Evolutionary conservation across 2,888 invertebrate species (phyloP).

Genomic region (Myopa testacea): DNA sequence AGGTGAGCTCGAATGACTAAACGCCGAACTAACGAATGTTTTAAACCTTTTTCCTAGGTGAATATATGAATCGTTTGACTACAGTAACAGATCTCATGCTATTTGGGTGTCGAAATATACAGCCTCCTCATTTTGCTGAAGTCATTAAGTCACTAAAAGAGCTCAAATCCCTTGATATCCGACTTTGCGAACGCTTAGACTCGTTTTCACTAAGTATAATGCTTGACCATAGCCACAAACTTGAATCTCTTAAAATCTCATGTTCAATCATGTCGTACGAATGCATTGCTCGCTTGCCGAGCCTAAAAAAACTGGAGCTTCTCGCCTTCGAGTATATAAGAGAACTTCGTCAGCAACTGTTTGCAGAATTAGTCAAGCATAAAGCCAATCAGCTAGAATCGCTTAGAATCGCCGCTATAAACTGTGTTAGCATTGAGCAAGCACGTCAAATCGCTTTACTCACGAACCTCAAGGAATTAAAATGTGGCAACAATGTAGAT

Average conservation of each 20-base stretch:
- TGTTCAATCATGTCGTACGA: conserved; percentile 32
- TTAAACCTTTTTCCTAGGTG: conserved; percentile 15
- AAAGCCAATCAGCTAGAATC: neutral
- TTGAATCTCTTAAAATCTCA: conserved; percentile 40
- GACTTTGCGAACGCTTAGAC: conserved; percentile 33
- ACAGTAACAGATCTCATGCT: conserved; percentile 29
- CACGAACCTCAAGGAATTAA: conserved; percentile 32
- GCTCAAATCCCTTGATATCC: conserved; percentile 34
- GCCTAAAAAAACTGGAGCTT: conserved; percentile 40
- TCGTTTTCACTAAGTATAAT: conserved; percentile 1
- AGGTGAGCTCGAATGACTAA: conserved; percentile 36
- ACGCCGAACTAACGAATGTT: neutral
- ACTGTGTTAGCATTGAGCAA: conserved; percentile 24
- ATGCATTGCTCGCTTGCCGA: conserved; percentile 35
- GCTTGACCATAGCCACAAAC: conserved; percentile 23
- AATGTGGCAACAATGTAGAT: conserved; percentile 29
- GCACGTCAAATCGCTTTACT: conserved; percentile 27
- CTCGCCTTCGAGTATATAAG: neutral
- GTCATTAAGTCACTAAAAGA: conserved; percentile 30
- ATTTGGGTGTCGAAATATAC: conserved; percentile 39
- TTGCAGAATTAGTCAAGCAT: conserved; percentile 26
- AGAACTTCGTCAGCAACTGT: neutral
- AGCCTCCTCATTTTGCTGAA: conserved; percentile 22
- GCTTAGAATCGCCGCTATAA: conserved; percentile 37
- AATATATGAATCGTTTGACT: conserved; percentile 15